Percentiles rank a stretch among this genome's conserved stretches.
phyloP scores from a whole-genome alignment of 23 tunicate species.

The Ciona savignyi region DNA sequence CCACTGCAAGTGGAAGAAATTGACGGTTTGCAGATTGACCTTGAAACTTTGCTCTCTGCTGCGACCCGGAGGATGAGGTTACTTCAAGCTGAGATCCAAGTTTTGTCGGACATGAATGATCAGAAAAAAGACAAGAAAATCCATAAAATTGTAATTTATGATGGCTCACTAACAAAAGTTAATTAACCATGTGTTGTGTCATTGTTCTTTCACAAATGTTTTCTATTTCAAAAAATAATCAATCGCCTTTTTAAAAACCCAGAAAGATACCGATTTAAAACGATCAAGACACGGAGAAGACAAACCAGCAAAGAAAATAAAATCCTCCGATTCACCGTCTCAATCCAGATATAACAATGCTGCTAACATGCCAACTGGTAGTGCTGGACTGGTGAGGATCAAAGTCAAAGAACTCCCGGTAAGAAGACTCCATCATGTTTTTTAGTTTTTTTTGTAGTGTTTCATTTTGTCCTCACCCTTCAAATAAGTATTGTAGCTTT shows the following conservation, averaged over 20 bases:
- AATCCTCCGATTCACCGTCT: constrained; percentile 39
- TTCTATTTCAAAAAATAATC: too few species aligned
- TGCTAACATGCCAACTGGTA: constrained; percentile 4
- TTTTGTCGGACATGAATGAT: constrained; percentile 37
- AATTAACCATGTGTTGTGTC: too few species aligned
- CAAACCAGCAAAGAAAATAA: constrained; percentile 53
- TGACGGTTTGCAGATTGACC: constrained; percentile 63
- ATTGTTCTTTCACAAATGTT: too few species aligned
- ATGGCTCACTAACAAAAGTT: too few species aligned
- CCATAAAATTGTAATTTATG: too few species aligned
- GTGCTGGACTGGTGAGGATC: constrained; percentile 28
- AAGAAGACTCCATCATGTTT: not conserved
- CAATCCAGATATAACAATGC: too few species aligned
- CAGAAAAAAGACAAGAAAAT: constrained; percentile 58
- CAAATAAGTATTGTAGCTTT: too few species aligned
- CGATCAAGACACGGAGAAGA: constrained; percentile 43
- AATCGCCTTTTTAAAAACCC: too few species aligned
- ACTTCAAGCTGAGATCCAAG: constrained; percentile 40
- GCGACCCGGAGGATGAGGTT: constrained; percentile 59
- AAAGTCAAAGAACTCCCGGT: constrained; percentile 25
- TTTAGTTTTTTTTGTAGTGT: not conserved
- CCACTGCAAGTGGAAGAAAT: constrained; percentile 51
- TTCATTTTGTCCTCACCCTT: too few species aligned
- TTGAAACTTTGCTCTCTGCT: constrained; percentile 62
- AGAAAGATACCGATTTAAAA: constrained; percentile 55